Percentiles rank a stretch among this genome's conserved stretches.
phyloP scores from a whole-genome alignment of 2,888 invertebrate genomes.

The Leptogaster cylindrica region DNA sequence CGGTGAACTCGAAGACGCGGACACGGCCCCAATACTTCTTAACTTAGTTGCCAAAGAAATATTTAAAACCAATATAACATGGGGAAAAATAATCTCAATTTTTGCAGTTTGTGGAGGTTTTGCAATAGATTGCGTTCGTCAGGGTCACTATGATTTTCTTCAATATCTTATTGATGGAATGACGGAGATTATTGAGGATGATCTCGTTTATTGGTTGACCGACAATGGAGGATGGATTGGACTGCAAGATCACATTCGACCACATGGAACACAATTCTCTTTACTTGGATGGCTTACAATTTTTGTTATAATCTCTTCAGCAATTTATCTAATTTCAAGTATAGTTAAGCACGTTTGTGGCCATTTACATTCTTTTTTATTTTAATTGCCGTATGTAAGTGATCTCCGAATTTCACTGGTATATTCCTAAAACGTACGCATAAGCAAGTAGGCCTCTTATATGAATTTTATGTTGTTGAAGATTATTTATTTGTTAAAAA shows the following conservation, averaged over 20 bases:
- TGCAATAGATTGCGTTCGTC: constrained; percentile 78
- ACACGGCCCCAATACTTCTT: constrained; percentile 64
- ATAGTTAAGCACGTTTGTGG: constrained; percentile 58
- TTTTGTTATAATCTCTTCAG: constrained; percentile 58
- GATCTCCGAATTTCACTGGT: not conserved
- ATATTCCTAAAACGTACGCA: not conserved
- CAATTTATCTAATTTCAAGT: constrained; percentile 57
- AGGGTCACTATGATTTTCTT: constrained; percentile 79
- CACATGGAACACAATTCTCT: constrained; percentile 53
- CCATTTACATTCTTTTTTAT: constrained; percentile 60
- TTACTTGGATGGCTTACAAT: constrained; percentile 59
- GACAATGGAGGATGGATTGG: constrained; percentile 81
- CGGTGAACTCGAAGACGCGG: constrained; percentile 64
- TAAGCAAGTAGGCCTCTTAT: not conserved
- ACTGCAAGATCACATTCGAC: constrained; percentile 55
- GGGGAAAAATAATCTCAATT: constrained; percentile 81
- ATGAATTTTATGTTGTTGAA: constrained; percentile 27
- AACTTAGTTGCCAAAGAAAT: constrained; percentile 75
- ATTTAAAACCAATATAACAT: constrained; percentile 73
- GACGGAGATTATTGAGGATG: constrained; percentile 73
- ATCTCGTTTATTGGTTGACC: constrained; percentile 77
- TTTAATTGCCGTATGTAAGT: constrained; percentile 53
- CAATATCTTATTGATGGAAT: constrained; percentile 79
- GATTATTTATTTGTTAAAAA: constrained; percentile 32
- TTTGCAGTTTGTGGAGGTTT: constrained; percentile 84